These are phyloP conservation scores for Grapholita molesta DNA, from an alignment of 1,140 invertebrate species.

Conservation along the genomic window DNA sequence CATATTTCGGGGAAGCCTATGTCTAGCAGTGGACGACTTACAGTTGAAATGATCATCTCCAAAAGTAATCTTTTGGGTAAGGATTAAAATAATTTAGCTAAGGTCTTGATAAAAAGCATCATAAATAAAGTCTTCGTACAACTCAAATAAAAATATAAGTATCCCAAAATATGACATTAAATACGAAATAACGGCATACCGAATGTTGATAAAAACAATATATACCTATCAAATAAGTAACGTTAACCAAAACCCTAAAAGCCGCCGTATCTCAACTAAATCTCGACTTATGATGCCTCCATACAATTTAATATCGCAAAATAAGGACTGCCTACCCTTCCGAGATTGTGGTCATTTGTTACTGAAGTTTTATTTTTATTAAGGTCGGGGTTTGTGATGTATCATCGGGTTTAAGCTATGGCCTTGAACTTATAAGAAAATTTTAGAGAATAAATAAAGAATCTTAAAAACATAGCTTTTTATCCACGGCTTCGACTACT, in stretches of 20 bases:
- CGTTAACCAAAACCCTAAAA: background rate
- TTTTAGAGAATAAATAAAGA: background rate
- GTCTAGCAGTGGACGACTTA: too few relatives aligned
- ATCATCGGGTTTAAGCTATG: background rate
- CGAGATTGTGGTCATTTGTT: slow-evolving; percentile 16
- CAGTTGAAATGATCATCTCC: too few relatives aligned
- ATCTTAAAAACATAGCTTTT: too few relatives aligned
- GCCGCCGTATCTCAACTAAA: background rate
- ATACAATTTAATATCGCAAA: slow-evolving; percentile 15
- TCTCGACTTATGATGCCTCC: slow-evolving; percentile 4
- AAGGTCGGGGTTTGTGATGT: background rate
- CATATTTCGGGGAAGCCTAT: too few relatives aligned
- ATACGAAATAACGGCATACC: background rate
- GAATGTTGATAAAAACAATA: background rate
- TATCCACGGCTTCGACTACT: too few relatives aligned
- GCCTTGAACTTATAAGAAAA: background rate
- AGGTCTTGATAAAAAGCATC: background rate
- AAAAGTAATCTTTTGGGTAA: too few relatives aligned
- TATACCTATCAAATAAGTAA: background rate
- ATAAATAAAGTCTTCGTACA: background rate
- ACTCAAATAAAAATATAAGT: background rate
- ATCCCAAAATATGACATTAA: background rate
- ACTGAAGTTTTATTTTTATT: slow-evolving; percentile 14
- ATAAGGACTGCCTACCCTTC: slow-evolving; percentile 11
- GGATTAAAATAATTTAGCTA: too few relatives aligned